Percentiles rank a stretch among this genome's conserved stretches.
These are phyloP conservation scores for Campylorhamphus procurvoides DNA, from an alignment of 2,113 vertebrate species.

Conservation along the genomic window DNA sequence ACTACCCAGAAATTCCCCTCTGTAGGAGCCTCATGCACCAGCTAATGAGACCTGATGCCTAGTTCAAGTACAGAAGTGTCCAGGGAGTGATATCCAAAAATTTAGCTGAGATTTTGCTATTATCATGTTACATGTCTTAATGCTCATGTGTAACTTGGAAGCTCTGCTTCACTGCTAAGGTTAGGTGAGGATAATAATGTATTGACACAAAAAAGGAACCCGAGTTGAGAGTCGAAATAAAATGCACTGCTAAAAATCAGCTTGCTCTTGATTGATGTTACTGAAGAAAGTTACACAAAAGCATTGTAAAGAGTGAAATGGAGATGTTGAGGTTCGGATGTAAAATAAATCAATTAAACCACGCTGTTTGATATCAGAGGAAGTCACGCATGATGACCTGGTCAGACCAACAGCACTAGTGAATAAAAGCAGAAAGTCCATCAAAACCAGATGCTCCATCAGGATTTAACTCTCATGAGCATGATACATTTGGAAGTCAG, in stretches of 20 bases:
- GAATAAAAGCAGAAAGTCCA: conserved; percentile 35
- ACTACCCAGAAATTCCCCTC: neutral
- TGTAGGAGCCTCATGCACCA: neutral
- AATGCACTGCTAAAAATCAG: neutral
- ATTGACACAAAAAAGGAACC: neutral
- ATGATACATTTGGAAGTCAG: neutral
- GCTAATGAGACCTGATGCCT: neutral
- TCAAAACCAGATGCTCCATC: conserved; percentile 55
- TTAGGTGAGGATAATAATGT: conserved; percentile 1
- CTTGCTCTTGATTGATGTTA: neutral
- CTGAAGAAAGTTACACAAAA: neutral
- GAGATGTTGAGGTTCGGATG: neutral
- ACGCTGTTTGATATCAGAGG: neutral
- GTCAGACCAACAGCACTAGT: conserved; percentile 11
- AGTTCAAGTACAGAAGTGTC: neutral
- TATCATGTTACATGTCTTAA: neutral
- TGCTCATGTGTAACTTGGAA: neutral
- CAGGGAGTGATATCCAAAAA: neutral
- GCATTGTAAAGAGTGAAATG: neutral
- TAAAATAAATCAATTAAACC: conserved; percentile 48
- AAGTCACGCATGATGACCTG: conserved; percentile 22
- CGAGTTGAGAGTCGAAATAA: neutral
- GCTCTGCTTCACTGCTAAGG: conserved; percentile 9
- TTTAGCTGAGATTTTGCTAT: neutral
- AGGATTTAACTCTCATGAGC: neutral